Percentiles rank a stretch among this genome's conserved stretches.
These are phyloP conservation scores for Macrotis lagotis DNA, from an alignment of 2,113 vertebrate genomes.

Conservation along the genomic window DNA sequence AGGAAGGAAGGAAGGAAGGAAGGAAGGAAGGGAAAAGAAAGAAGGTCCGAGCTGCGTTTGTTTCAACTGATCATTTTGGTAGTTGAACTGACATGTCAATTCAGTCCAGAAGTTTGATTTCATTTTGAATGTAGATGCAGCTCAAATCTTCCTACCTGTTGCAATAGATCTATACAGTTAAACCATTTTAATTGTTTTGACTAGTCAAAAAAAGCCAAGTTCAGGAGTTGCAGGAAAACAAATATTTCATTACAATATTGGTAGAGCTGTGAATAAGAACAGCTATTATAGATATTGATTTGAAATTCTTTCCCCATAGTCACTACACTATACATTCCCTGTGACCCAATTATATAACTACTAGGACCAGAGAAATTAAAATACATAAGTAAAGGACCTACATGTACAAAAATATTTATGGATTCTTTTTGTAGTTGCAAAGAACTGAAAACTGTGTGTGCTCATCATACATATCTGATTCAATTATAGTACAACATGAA, in stretches of 20 bases:
- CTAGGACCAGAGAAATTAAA: not conserved
- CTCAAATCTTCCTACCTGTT: conserved; percentile 31
- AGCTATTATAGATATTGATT: not conserved
- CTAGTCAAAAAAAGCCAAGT: conserved; percentile 16
- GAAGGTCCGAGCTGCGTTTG: not conserved
- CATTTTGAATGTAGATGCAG: conserved; percentile 16
- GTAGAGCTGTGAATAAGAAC: not conserved
- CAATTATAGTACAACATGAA: not conserved
- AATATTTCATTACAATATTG: not conserved
- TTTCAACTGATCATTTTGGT: not conserved
- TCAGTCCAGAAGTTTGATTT: not conserved
- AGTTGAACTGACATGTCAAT: not conserved
- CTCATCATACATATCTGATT: not conserved
- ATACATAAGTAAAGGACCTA: not conserved
- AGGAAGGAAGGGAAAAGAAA: not conserved
- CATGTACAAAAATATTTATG: not conserved
- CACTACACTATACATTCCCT: not conserved
- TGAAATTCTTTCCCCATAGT: not conserved
- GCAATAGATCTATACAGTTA: conserved; percentile 35
- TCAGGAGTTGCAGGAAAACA: not conserved
- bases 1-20: no score
- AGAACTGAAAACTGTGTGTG: not conserved
- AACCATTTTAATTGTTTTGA: conserved; percentile 30
- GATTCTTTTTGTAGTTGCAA: not conserved
- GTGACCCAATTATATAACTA: not conserved